Evolutionary conservation across 92 coral and sea anemone genomes (phyloP), one percentile per base, ranked within the genome.

Genomic region (Hydrozoanthus gracilis): DNA sequence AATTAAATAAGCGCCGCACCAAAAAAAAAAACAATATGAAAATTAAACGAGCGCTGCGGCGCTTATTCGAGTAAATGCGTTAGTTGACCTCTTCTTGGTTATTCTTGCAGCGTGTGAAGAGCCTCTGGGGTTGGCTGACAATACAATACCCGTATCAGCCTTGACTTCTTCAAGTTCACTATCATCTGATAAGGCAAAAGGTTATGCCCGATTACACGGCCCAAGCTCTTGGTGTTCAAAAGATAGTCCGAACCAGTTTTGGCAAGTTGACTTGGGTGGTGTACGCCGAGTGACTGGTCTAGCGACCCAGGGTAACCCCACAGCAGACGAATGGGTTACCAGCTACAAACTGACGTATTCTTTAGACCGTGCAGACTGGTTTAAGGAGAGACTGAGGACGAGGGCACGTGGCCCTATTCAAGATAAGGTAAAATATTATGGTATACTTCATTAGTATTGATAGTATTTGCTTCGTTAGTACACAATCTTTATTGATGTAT

Each of bases 241-340:
- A 8, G 65, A 47, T 17, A 51, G 48, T 8, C 1, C 0, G 4
- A 11, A 79, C 11, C 84, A 64, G 69, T 48, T 79, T 48, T 4
- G 64, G 5, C 45, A 79, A 5, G 60, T 79, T 62, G 84, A 79
- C 48, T 52, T 79, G 27, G 84, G 73, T 16, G 49, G 18, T 16
- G 44, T 48, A 17, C 56, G 50, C 45, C 84, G 74, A 16, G 47
- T 79, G 9, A 79, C 73, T 18, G 35, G 73, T 79, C 14, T 79
- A 0, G 84, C 68, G 10, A 47, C 14, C 3, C 84, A 79, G 39
- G 84, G 84, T 14, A 79, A 79, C 51, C 73, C 84, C 10, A 49
- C 17, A 18, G 73, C 60, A 65, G 73, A 79, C 46, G 45, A 79
- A 50, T 79, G 84, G 84, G 56, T 79, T 47, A 65, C 74, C 13